A percentile compares a stretch with the other conserved stretches of the same genome.
Evolutionary conservation across 1,140 invertebrate species (phyloP).

Genomic region (Apis laboriosa): DNA sequence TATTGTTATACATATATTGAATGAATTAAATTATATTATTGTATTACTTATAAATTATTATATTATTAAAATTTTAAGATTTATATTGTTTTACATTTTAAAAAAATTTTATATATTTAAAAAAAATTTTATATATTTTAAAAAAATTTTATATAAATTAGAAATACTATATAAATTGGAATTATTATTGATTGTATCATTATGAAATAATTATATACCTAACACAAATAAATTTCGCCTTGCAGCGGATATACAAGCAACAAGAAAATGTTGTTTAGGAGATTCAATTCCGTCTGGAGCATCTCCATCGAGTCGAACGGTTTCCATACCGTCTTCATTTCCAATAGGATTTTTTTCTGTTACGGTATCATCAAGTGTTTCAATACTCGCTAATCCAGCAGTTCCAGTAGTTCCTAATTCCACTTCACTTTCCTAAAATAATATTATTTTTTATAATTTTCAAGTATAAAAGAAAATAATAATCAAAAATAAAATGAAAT

Average conservation of each 20-base stretch:
- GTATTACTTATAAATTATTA: not conserved
- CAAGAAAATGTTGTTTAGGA: conserved; percentile 70
- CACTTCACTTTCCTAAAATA: conserved; percentile 75
- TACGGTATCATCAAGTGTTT: conserved; percentile 84
- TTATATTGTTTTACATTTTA: not conserved
- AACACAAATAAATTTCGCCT: conserved; percentile 71
- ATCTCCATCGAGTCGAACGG: conserved; percentile 82
- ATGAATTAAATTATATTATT: conserved; percentile 12
- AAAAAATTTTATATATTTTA: not conserved
- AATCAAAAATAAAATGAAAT: not conserved
- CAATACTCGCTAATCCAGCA: conserved; percentile 88
- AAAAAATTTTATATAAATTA: not conserved
- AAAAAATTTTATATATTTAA: not conserved
- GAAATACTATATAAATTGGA: too few relatives aligned
- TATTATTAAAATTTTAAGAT: not conserved
- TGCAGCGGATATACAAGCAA: conserved; percentile 65
- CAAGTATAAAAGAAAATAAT: not conserved
- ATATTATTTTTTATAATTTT: not conserved
- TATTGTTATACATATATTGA: conserved; percentile 36
- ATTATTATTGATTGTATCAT: too few relatives aligned
- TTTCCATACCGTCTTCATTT: conserved; percentile 87
- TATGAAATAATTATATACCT: conserved; percentile 58
- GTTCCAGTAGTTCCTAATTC: conserved; percentile 78
- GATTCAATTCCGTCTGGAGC: conserved; percentile 64
- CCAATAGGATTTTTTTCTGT: conserved; percentile 88